Evolutionary conservation across 2,888 invertebrate species (phyloP).

Genomic region (Drosophila phalerata): DNA sequence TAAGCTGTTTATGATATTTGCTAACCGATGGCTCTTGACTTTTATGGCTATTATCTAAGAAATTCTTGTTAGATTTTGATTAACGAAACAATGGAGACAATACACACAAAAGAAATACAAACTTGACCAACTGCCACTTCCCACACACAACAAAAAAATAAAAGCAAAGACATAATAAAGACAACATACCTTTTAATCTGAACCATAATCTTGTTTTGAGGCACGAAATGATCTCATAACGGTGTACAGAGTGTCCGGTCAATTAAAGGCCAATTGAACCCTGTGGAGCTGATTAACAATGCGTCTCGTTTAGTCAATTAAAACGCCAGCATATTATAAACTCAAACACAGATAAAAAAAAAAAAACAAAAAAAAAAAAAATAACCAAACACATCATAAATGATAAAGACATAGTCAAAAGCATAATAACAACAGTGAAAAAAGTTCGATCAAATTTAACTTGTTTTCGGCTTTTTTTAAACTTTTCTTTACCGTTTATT

Average conservation of each 20-base stretch:
- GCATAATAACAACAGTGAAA: constrained; percentile 3
- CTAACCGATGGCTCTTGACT: constrained; percentile 10
- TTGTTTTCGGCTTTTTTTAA: constrained; percentile 56
- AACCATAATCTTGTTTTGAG: constrained; percentile 24
- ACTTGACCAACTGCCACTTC: constrained; percentile 21
- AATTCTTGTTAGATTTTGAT: constrained; percentile 10
- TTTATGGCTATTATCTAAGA: constrained; percentile 20
- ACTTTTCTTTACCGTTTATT: constrained; percentile 63
- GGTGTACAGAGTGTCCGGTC: constrained; percentile 23
- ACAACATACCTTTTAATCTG: constrained; percentile 8
- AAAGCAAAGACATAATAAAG: constrained; percentile 2
- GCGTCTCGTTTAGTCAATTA: constrained; percentile 47
- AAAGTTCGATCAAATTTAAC: constrained; percentile 43
- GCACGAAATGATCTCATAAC: constrained; percentile 36
- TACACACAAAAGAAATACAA: not conserved
- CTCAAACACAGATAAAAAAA: constrained; percentile 13
- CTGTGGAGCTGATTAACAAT: constrained; percentile 42
- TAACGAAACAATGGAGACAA: constrained; percentile 10
- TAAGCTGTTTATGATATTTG: constrained; percentile 2
- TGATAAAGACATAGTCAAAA: constrained; percentile 14
- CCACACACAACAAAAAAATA: constrained; percentile 7
- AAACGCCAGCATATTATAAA: constrained; percentile 41
- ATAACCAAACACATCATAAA: not conserved
- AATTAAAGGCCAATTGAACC: constrained; percentile 60
- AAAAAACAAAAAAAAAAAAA: not conserved